Base-by-base conservation (phyloP, 1,140 invertebrate species). In the Amphibalanus amphitrite region DNA sequence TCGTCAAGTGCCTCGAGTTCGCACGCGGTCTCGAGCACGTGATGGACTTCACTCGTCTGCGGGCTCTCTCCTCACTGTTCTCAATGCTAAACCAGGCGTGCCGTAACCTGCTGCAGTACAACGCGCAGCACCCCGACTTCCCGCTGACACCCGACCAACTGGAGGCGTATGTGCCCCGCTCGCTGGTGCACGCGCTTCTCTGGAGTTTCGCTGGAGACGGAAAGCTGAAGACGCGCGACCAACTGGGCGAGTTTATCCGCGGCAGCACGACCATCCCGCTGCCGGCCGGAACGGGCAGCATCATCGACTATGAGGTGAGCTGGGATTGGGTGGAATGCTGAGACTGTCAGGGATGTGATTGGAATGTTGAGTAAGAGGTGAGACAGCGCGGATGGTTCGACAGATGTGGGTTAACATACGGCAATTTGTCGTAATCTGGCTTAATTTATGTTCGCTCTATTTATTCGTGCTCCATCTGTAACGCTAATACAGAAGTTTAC, bases 161-260 rank as follows among this genome's bases (percentile, higher is more conserved):
- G 70, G 95, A 98, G 78, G 87, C 88, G 71, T 76, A 70, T 29
- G 38, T 64, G 8, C 90, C 92, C 1, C 97, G 96, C 79, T 91
- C 90, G 78, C 82, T 99, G 30, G 85, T 98, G 0, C 95, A 97
- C 80, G 90, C 91, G 0, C 80, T 99, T 25, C 81, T 99, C 10
- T 99, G 97, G 97, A 95, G 95, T 72, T 98, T 99, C 78, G 88
- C 94, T 72, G 97, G 97, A 67, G 97, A 99, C 83, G 93, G 94
- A 20, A 97, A 96, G 82, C 83, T 99, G 4, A 98, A 98, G 84
- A 90, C 93, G 38, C 77, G 82, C 71, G 89, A 92, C 69, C 93
- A 98, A 80, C 82, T 99, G 67, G 94, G 96, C 4, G 94, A 99
- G 78, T 99, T 96, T 79, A 89, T 99, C 73, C 85, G 95, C 74